These are phyloP conservation scores for Pitta sordida DNA, from an alignment of 2,113 vertebrate species.

Conservation along the genomic window DNA sequence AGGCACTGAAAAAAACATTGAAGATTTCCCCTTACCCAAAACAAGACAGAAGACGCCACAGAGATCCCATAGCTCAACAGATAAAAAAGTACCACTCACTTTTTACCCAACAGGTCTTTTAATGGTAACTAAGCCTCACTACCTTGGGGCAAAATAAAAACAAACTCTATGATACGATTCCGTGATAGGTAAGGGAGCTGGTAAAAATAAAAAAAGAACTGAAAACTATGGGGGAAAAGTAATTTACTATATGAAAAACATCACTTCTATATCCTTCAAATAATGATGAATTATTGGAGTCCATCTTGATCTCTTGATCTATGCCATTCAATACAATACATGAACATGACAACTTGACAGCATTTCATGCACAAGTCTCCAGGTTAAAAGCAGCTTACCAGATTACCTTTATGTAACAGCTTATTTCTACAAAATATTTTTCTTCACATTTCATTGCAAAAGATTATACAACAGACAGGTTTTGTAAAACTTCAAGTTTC, in stretches of 20 bases:
- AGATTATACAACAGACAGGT: neutral
- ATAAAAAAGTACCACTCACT: accelerated
- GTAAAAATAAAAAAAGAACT: accelerated
- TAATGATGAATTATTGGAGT: neutral
- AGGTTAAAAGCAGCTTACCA: neutral
- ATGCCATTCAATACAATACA: neutral
- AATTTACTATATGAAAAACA: neutral
- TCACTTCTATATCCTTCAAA: neutral
- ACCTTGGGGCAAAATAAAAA: neutral
- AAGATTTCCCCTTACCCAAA: neutral
- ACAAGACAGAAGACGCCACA: neutral
- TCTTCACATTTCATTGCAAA: neutral
- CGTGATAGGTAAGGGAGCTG: neutral
- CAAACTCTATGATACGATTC: neutral
- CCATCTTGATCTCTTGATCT: neutral
- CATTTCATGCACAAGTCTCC: neutral
- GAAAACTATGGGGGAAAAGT: neutral
- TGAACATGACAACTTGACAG: neutral
- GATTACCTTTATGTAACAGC: neutral
- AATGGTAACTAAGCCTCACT: neutral
- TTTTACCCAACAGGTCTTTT: neutral
- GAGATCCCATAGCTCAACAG: neutral
- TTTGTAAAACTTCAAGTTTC: neutral
- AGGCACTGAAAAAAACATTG: neutral
- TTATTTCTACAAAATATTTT: neutral